Percentiles rank a stretch among this genome's conserved stretches.
phyloP scores from a whole-genome alignment of 30 jellyfish, hydroid and myxozoan genomes.

The Pelagia noctiluca region DNA sequence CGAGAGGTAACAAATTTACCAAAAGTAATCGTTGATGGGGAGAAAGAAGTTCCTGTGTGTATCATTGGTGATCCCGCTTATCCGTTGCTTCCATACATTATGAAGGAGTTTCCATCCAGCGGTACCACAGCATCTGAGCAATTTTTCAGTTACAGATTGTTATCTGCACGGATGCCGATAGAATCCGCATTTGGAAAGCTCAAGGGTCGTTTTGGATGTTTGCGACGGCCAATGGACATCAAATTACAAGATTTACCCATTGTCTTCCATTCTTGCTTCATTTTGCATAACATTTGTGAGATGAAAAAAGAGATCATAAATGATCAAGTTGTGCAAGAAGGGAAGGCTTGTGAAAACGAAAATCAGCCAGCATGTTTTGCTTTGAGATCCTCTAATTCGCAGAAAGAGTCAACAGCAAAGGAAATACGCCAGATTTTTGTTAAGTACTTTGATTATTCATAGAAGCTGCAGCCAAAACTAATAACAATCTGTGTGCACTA shows the following conservation, averaged over 20 bases:
- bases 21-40: no score
- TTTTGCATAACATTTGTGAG: constrained; percentile 47
- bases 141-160: no score
- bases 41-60: no score
- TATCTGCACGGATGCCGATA: no score
- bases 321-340: neutral
- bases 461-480: no score
- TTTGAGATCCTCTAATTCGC: neutral
- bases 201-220: constrained; percentile 27
- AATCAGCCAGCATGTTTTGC: constrained; percentile 24
- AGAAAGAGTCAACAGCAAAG: constrained; percentile 31
- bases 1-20: no score
- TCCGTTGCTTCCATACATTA: no score
- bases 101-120: no score
- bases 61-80: no score
- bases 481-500: no score
- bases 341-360: constrained; percentile 21
- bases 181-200: no score
- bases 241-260: constrained; percentile 24
- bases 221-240: constrained; percentile 44
- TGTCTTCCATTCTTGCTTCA: constrained; percentile 30
- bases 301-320: constrained; percentile 11
- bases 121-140: no score
- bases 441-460: constrained; percentile 49
- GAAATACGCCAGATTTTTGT: constrained; percentile 28